phyloP scores from a whole-genome alignment of 2,797 vertebrate species.

The Myiotriccus ornatus region DNA sequence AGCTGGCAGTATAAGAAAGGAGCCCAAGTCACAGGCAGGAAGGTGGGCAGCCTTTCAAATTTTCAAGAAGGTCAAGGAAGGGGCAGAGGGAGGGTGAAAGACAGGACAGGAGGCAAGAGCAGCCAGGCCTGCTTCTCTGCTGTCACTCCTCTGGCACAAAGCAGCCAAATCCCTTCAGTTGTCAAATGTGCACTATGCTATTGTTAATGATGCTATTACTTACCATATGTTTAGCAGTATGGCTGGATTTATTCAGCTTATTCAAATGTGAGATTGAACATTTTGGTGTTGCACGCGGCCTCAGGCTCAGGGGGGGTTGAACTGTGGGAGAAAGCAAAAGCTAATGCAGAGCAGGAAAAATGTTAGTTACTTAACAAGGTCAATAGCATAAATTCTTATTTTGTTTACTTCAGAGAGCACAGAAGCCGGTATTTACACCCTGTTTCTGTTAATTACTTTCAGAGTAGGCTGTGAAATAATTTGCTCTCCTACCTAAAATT shows the following conservation, averaged over 20 bases:
- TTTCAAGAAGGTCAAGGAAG: not conserved
- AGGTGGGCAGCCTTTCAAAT: conserved; percentile 21
- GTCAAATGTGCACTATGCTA: conserved; percentile 50
- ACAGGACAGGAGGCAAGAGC: not conserved
- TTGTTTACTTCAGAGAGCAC: conserved; percentile 30
- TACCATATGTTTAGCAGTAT: conserved; percentile 63
- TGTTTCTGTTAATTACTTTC: conserved; percentile 49
- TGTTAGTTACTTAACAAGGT: conserved; percentile 48
- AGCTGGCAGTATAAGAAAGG: not conserved
- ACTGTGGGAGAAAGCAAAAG: conserved; percentile 23
- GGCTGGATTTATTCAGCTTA: conserved; percentile 49
- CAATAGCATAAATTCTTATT: conserved; percentile 56
- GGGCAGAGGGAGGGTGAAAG: not conserved
- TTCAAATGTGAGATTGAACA: conserved; percentile 23
- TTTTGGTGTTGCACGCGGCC: not conserved
- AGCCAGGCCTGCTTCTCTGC: not conserved
- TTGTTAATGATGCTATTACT: conserved; percentile 68
- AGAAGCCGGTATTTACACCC: not conserved
- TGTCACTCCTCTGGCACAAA: conserved; percentile 19
- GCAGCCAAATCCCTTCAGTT: conserved; percentile 54
- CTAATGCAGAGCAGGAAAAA: conserved; percentile 36
- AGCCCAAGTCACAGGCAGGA: not conserved
- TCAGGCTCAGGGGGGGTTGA: not conserved
- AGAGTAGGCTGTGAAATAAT: conserved; percentile 1
- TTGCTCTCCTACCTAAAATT: not conserved